Conservation (phyloP, 1,140 invertebrate genomes). For the Neodiprion fabricii region DNA sequence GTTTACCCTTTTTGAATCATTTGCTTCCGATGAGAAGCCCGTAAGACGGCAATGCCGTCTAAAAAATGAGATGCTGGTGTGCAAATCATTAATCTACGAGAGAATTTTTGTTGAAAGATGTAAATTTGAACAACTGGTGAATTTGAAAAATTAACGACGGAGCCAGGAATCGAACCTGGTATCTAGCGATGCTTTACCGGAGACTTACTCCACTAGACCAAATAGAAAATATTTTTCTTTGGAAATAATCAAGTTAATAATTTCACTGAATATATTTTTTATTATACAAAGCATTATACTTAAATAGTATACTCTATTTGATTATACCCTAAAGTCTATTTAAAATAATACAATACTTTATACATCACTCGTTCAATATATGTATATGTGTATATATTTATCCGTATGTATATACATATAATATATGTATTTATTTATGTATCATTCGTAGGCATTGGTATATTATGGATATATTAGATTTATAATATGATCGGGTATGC, state of each 20-base stretch:
- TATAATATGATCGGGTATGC: neutral
- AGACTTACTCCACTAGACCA: too few relatives aligned
- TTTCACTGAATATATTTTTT: conserved; percentile 29
- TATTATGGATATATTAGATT: too few relatives aligned
- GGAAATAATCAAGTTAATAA: conserved; percentile 6
- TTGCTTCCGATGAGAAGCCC: too few relatives aligned
- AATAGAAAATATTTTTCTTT: neutral
- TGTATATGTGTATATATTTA: neutral
- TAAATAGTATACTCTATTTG: conserved; percentile 48
- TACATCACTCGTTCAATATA: conserved; percentile 35
- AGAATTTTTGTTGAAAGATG: too few relatives aligned
- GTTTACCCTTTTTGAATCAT: too few relatives aligned
- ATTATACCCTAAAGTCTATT: conserved; percentile 6
- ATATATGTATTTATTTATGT: neutral
- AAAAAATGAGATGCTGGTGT: too few relatives aligned
- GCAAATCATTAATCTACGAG: too few relatives aligned
- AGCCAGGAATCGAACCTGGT: too few relatives aligned
- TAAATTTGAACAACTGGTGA: too few relatives aligned
- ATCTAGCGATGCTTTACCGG: too few relatives aligned
- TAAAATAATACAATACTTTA: conserved; percentile 32
- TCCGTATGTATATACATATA: neutral
- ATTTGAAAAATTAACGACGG: too few relatives aligned
- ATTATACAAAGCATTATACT: conserved; percentile 58
- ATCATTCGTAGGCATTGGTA: neutral
- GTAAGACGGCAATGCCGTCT: too few relatives aligned